Conservation (phyloP, 1,140 invertebrate species). For the Yoshiicerus persimilis region DNA sequence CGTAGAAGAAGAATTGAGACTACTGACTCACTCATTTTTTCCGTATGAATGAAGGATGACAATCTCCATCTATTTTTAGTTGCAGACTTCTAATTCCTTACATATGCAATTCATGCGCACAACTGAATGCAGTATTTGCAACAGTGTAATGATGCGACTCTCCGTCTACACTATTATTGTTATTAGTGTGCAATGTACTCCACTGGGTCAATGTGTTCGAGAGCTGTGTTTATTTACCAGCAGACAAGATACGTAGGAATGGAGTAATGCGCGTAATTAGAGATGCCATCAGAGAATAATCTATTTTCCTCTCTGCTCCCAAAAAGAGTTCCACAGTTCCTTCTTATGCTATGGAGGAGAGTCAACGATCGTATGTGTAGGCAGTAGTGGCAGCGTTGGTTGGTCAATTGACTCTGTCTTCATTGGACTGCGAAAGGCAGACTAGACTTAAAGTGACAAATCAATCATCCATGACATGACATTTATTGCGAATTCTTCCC, state of each 20-base stretch:
- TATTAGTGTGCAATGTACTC: neutral
- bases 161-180: neutral
- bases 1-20: neutral
- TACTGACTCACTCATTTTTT: neutral
- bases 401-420: neutral
- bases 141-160: neutral
- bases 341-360: no score
- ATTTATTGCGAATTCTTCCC: neutral
- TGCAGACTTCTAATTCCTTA: neutral
- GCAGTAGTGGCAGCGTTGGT: no score
- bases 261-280: neutral
- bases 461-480: neutral
- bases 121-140: neutral
- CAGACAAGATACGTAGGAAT: neutral
- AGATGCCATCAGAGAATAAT: neutral
- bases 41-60: neutral
- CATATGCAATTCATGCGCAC: neutral
- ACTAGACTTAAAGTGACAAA: neutral
- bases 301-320: neutral
- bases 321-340: no score
- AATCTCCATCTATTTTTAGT: neutral
- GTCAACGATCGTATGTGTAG: no score
- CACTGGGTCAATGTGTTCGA: neutral
- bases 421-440: neutral
- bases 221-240: neutral